Evolutionary conservation across 2,888 invertebrate genomes (phyloP), one percentile per base, ranked within the genome.

Genomic region (Andricus curvator): DNA sequence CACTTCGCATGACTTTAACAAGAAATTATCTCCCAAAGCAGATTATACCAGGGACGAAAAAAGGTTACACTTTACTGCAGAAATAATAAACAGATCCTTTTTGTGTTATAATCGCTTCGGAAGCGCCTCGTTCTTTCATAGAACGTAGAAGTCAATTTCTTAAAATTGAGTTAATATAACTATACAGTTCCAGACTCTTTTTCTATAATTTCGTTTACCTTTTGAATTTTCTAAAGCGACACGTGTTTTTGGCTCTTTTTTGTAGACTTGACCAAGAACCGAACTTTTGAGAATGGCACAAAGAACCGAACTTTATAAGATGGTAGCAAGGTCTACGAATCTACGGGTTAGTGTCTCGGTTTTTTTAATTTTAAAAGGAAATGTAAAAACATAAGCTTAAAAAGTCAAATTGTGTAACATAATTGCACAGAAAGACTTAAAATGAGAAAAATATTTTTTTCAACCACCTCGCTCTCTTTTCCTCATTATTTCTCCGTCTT

Each of bases 81-180:
- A 66, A 65, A 81, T 76, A 84, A 84, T 81, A 84, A 84, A 84
- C 84, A 56, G 70, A 9, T 64, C 65, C 51, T 78, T 78, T 80
- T 62, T 65, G 48, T 17, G 37, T 22, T 51, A 20, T 68, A 37
- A 25, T 64, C 29, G 0, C 9, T 64, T 13, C 13, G 62, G 15
- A 5, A 64, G 13, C 13, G 44, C 44, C 15, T 44, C 13, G 44
- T 44, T 44, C 44, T 44, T 22, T 2, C 29, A 29, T 29, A 29
- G 4, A 29, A 29, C 33, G 17, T 65, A 5, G 65, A 65, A 65
- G 17, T 65, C 13, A 29, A 25, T 65, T 65, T 65, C 5, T 33
- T 15, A 13, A 29, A 65, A 65, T 25, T 64, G 13, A 29, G 29
- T 25, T 4, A 9, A 15, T 64, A 64, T 41, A 44, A 11, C 13